Conservation (phyloP, 2,888 invertebrate genomes). For the Pseudococcus longispinus region DNA sequence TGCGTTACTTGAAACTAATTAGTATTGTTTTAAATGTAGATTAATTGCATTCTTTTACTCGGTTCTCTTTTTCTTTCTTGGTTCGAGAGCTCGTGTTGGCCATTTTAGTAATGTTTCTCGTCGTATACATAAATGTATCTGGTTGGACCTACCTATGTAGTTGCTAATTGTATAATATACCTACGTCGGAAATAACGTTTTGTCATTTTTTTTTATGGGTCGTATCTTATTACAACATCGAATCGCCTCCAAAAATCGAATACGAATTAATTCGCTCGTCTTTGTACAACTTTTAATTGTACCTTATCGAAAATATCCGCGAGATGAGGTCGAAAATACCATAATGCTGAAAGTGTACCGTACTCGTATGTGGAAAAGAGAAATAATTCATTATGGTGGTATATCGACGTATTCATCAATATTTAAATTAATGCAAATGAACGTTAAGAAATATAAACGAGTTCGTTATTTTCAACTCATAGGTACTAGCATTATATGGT, state of each 20-base stretch:
- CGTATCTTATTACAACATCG: neutral
- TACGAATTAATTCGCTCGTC: neutral
- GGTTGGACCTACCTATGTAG: neutral
- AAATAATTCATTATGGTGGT: slow-evolving; percentile 2
- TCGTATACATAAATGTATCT: neutral
- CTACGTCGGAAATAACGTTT: neutral
- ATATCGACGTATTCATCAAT: slow-evolving; percentile 33
- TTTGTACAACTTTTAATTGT: neutral
- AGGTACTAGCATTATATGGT: neutral
- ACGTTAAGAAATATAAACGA: slow-evolving; percentile 21
- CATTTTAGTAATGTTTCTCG: slow-evolving; percentile 4
- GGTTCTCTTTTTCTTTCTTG: neutral
- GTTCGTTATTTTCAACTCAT: neutral
- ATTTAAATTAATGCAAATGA: slow-evolving; percentile 38
- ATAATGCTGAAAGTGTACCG: neutral
- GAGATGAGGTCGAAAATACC: neutral
- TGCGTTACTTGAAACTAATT: slow-evolving; percentile 31
- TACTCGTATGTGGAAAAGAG: neutral
- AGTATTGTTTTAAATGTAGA: slow-evolving; percentile 37
- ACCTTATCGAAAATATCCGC: neutral
- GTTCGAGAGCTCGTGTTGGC: neutral
- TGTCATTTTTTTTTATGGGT: slow-evolving; percentile 9
- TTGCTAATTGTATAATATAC: neutral
- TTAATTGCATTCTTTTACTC: slow-evolving; percentile 17
- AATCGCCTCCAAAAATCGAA: neutral